A percentile compares a stretch with the other conserved stretches of the same genome.
Conservation (phyloP, 2,797 vertebrate genomes). For the Numenius phaeopus region DNA sequence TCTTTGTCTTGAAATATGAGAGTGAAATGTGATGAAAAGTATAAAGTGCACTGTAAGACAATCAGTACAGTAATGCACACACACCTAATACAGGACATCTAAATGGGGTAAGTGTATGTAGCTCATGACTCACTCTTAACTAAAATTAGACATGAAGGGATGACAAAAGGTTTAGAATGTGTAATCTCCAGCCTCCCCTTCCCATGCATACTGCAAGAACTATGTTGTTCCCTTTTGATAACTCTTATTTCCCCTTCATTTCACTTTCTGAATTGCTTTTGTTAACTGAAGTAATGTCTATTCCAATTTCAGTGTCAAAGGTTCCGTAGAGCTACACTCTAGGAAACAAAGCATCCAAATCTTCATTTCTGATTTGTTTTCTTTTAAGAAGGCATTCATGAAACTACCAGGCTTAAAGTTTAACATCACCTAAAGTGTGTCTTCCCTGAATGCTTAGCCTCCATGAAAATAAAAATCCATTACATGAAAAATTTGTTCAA, state of each 20-base stretch:
- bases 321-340: neutral
- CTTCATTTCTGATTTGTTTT: neutral
- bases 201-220: neutral
- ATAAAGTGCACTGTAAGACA: neutral
- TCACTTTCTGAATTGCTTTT: conserved; percentile 24
- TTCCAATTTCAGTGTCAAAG: neutral
- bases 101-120: neutral
- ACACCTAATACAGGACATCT: neutral
- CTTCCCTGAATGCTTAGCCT: neutral
- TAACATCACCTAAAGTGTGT: neutral
- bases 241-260: neutral
- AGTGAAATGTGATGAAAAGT: neutral
- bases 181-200: neutral
- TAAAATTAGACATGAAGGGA: conserved; percentile 31
- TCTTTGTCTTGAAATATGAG: too few relatives aligned
- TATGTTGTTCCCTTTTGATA: neutral
- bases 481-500: neutral
- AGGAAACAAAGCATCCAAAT: neutral
- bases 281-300: neutral
- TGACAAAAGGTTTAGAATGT: conserved; percentile 10
- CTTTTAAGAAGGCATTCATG: neutral
- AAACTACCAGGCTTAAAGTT: neutral
- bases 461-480: neutral
- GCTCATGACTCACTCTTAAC: conserved; percentile 9
- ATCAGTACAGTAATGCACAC: neutral